These are phyloP conservation scores for Edolisoma coerulescens DNA, from an alignment of 2,113 vertebrate genomes.

Conservation along the genomic window DNA sequence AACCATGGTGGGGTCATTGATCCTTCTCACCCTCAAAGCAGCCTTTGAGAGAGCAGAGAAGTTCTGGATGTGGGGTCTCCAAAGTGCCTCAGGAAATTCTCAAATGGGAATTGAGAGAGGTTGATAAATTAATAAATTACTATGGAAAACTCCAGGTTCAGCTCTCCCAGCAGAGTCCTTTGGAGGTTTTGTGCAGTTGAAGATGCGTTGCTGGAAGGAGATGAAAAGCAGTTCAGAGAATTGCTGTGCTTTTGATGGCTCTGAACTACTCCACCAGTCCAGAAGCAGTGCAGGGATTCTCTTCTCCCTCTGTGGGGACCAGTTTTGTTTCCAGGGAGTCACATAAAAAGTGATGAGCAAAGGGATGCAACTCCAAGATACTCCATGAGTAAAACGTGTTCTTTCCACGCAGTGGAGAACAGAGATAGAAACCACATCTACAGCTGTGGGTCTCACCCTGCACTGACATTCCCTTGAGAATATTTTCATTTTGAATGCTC, in stretches of 20 bases:
- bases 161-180: background rate
- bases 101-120: background rate
- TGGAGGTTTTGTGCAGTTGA: background rate
- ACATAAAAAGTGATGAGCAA: background rate
- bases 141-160: background rate
- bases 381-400: background rate
- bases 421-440: background rate
- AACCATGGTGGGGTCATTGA: background rate
- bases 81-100: background rate
- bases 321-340: background rate
- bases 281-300: background rate
- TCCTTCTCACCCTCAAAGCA: background rate
- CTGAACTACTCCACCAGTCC: background rate
- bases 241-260: background rate
- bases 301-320: background rate
- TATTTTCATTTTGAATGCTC: background rate
- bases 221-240: background rate
- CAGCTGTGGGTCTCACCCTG: background rate
- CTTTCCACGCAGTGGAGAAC: background rate
- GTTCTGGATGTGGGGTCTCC: rapidly evolving
- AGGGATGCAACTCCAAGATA: background rate
- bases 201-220: background rate
- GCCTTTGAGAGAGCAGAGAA: background rate
- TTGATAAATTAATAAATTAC: background rate
- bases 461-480: too few relatives aligned